Evolutionary conservation across 2,113 vertebrate genomes (phyloP).

Genomic region (Synodontis membranacea): DNA sequence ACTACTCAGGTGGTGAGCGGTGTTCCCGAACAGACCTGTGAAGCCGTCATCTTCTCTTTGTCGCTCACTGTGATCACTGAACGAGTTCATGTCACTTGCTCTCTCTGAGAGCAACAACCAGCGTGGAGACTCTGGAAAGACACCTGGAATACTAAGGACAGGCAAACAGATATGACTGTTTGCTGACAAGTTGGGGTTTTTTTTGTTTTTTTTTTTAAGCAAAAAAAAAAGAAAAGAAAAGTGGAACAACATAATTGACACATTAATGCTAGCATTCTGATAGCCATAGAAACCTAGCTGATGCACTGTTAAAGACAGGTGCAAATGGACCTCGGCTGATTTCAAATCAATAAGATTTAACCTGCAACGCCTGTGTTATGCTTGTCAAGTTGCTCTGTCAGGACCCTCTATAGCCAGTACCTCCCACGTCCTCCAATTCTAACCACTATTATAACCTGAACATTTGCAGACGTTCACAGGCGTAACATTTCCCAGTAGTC

Average conservation of each 20-base stretch:
- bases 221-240: no score
- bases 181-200: neutral
- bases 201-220: no score
- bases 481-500: neutral
- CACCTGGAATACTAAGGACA: constrained; percentile 76
- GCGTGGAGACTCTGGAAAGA: constrained; percentile 84
- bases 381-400: neutral
- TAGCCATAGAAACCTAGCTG: neutral
- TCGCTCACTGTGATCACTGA: constrained; percentile 78
- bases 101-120: constrained; percentile 83
- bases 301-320: constrained; percentile 49
- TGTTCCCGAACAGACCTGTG: constrained; percentile 61
- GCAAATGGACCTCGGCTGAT: constrained; percentile 55
- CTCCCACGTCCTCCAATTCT: neutral
- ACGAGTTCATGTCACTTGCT: constrained; percentile 75
- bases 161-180: neutral
- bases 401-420: neutral
- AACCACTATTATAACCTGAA: neutral
- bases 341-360: constrained; percentile 63
- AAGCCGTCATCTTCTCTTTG: constrained; percentile 80
- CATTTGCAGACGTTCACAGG: neutral
- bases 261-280: constrained; percentile 30
- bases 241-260: neutral
- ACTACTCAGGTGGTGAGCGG: neutral
- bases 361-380: neutral